These are phyloP conservation scores for Elgonia sp. DNA, from an alignment of 2,888 invertebrate species.

Conservation along the genomic window DNA sequence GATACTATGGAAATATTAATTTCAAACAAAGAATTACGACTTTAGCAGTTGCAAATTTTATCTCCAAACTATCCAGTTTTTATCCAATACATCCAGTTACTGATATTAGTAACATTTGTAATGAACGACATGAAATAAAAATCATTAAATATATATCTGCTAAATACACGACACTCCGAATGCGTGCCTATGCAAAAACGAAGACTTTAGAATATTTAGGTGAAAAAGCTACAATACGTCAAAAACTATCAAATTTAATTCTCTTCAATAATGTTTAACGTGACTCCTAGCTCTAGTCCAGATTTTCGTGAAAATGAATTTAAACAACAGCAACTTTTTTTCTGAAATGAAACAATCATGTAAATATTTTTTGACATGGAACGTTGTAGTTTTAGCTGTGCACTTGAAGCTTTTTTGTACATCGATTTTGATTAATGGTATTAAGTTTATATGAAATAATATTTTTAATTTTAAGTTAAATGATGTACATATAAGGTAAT, in stretches of 20 bases:
- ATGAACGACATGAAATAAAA: conserved; percentile 23
- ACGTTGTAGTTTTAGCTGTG: no score
- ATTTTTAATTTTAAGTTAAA: no score
- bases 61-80: neutral
- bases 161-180: conserved; percentile 28
- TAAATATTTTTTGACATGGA: no score
- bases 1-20: neutral
- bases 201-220: conserved; percentile 45
- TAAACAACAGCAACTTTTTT: no score
- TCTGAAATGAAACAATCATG: no score
- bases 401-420: no score
- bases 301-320: no score
- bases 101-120: neutral
- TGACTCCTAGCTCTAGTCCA: no score
- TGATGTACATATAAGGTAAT: no score
- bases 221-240: conserved; percentile 21
- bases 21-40: neutral
- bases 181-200: conserved; percentile 12
- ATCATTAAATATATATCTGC: conserved; percentile 18
- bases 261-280: conserved; percentile 20
- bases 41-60: neutral
- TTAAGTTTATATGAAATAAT: no score
- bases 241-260: conserved; percentile 39
- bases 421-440: no score
- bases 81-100: conserved; percentile 27